phyloP scores from a whole-genome alignment of 2,888 invertebrate species.

The Zonitis immaculata region DNA sequence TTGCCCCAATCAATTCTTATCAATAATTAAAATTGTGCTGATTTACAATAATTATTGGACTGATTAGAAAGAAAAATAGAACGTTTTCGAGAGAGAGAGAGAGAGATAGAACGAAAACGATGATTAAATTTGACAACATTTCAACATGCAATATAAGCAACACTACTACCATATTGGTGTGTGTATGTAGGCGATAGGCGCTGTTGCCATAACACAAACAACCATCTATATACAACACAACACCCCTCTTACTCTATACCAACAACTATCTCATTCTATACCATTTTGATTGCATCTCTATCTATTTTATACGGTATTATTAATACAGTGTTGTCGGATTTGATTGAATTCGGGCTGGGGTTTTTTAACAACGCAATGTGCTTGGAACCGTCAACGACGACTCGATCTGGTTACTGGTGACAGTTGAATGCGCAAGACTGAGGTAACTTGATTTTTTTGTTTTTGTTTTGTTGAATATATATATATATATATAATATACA shows the following conservation, averaged over 20 bases:
- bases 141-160: conserved; percentile 37
- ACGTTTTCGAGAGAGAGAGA: no score
- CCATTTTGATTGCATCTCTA: no score
- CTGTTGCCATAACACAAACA: conserved; percentile 36
- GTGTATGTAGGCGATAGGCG: conserved; percentile 42
- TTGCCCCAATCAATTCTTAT: no score
- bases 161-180: conserved; percentile 25
- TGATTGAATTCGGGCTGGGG: conserved; percentile 25
- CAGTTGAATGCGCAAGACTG: conserved; percentile 42
- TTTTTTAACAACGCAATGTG: conserved; percentile 33
- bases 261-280: not conserved
- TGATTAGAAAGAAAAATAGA: no score
- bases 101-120: no score
- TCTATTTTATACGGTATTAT: not conserved
- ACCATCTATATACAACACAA: no score
- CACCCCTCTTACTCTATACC: no score
- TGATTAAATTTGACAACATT: conserved; percentile 31
- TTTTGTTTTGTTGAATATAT: no score
- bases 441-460: conserved; percentile 43
- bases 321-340: conserved; percentile 26
- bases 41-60: no score
- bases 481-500: no score
- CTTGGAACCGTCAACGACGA: conserved; percentile 15
- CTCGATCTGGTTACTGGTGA: conserved; percentile 34
- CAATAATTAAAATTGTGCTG: no score